Percentiles rank a stretch among this genome's conserved stretches.
These are phyloP conservation scores for Psophia crepitans DNA, from an alignment of 2,113 vertebrate species.

Conservation along the genomic window DNA sequence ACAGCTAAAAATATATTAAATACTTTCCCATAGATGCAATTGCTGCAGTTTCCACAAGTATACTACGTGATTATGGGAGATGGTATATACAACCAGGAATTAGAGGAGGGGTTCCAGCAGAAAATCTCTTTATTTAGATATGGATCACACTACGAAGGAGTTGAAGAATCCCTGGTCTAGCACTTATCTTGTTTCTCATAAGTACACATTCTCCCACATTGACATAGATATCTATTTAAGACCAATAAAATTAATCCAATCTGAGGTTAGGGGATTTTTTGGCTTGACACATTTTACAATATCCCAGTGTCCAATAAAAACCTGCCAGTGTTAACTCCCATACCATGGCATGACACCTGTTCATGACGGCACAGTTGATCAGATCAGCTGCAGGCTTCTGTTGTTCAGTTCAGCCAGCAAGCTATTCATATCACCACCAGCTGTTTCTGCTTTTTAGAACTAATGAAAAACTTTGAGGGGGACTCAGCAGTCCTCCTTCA, in stretches of 20 bases:
- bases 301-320: conserved; percentile 35
- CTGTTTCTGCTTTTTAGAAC: conserved; percentile 70
- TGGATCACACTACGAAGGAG: not conserved
- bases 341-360: conserved; percentile 60
- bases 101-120: conserved; percentile 34
- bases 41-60: conserved; percentile 58
- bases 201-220: conserved; percentile 36
- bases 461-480: conserved; percentile 53
- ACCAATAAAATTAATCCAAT: conserved; percentile 48
- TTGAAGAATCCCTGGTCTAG: conserved; percentile 27
- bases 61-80: conserved; percentile 23
- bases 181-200: conserved; percentile 22
- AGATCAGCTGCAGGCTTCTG: conserved; percentile 60
- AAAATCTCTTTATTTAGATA: conserved; percentile 55
- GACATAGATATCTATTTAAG: conserved; percentile 35
- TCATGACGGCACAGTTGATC: conserved; percentile 47
- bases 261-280: conserved; percentile 45
- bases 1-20: conserved; percentile 67
- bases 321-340: conserved; percentile 23
- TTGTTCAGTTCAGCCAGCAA: conserved; percentile 53
- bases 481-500: not conserved
- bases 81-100: conserved; percentile 19
- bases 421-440: conserved; percentile 69
- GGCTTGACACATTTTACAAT: conserved; percentile 47
- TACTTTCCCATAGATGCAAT: conserved; percentile 67